phyloP scores from a whole-genome alignment of 2,888 invertebrate genomes.

The Achlya flavicornis region DNA sequence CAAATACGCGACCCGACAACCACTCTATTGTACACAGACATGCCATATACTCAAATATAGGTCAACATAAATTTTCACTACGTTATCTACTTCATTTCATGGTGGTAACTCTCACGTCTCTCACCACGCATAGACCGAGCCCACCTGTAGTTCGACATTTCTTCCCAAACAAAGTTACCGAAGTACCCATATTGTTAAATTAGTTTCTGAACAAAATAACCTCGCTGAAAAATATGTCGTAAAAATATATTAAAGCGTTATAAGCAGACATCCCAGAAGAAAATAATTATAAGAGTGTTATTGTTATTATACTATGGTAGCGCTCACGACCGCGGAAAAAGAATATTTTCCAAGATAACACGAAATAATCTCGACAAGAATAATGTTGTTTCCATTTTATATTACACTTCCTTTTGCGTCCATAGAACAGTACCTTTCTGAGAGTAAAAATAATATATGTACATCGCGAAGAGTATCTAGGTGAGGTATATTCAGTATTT shows the following conservation, averaged over 20 bases:
- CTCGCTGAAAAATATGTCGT: constrained; percentile 5
- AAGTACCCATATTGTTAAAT: not conserved
- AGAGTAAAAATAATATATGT: constrained; percentile 22
- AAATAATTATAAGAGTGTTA: constrained; percentile 18
- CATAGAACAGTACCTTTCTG: constrained; percentile 24
- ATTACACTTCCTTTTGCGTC: constrained; percentile 35
- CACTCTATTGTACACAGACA: constrained; percentile 47
- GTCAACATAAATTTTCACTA: constrained; percentile 43
- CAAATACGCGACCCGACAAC: constrained; percentile 68
- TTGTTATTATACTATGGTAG: constrained; percentile 28
- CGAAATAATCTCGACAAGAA: constrained; percentile 48
- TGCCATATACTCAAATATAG: constrained; percentile 42
- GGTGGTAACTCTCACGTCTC: not conserved
- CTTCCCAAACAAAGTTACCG: not conserved
- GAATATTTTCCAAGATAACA: constrained; percentile 42
- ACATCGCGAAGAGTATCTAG: not conserved
- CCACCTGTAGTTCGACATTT: not conserved
- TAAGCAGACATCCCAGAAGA: constrained; percentile 9
- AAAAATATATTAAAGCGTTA: not conserved
- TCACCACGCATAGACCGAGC: not conserved
- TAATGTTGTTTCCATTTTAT: constrained; percentile 53
- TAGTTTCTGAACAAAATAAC: constrained; percentile 5
- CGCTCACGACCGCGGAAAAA: constrained; percentile 43
- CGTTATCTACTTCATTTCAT: constrained; percentile 9
- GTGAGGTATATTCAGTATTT: constrained; percentile 8